A percentile compares a stretch with the other conserved stretches of the same genome.
Conservation (phyloP, 2,888 invertebrate genomes). For the Gnatocerus cornutus region DNA sequence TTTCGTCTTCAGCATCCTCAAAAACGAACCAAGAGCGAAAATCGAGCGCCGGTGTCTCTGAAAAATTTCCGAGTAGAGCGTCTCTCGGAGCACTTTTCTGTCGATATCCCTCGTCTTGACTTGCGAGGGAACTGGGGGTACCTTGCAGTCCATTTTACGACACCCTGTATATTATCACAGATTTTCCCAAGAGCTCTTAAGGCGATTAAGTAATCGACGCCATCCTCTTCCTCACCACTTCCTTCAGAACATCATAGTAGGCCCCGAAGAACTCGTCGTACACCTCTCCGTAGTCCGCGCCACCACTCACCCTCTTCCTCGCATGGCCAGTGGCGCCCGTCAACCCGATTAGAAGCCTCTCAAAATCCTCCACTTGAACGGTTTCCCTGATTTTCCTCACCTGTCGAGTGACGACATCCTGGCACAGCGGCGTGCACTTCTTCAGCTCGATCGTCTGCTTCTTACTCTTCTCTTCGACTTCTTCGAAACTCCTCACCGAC, state of each 20-base stretch:
- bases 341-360: constrained; percentile 77
- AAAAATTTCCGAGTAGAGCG: constrained; percentile 85
- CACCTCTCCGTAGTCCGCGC: constrained; percentile 69
- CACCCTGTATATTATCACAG: constrained; percentile 45
- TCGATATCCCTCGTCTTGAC: constrained; percentile 67
- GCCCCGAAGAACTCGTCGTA: constrained; percentile 74
- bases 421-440: constrained; percentile 1
- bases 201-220: constrained; percentile 17
- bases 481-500: background rate
- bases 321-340: constrained; percentile 19
- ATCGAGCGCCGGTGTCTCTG: constrained; percentile 84
- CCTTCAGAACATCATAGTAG: constrained; percentile 68
- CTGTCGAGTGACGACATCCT: constrained; percentile 21
- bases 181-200: background rate
- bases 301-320: background rate
- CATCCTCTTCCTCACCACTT: constrained; percentile 55
- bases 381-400: constrained; percentile 76
- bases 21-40: constrained; percentile 83
- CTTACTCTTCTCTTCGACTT: background rate
- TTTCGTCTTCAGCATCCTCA: constrained; percentile 83
- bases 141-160: constrained; percentile 64
- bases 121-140: constrained; percentile 67
- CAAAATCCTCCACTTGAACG: constrained; percentile 76
- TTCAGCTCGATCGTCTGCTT: constrained; percentile 19
- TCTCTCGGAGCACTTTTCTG: constrained; percentile 81